These are phyloP conservation scores for Archaeoteleia sp. DNA, from an alignment of 2,888 invertebrate species.

Conservation along the genomic window DNA sequence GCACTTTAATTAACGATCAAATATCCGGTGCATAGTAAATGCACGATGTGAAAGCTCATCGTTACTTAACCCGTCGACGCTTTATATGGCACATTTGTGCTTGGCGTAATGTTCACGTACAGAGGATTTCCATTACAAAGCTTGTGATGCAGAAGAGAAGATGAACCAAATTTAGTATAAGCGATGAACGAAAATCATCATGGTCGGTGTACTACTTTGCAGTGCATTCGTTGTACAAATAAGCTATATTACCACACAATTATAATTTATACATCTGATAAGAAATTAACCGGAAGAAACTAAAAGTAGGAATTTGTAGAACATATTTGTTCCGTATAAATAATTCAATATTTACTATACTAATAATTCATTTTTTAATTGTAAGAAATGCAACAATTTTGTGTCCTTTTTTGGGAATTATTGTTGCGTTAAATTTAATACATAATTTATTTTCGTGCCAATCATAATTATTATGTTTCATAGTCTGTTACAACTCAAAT, in stretches of 20 bases:
- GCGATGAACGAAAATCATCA: conserved; percentile 17
- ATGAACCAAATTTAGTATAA: conserved; percentile 31
- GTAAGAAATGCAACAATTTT: too few species aligned
- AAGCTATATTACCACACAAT: not conserved
- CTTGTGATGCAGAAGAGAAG: conserved; percentile 20
- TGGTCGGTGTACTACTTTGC: not conserved
- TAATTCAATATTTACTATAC: too few species aligned
- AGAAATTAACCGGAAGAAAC: not conserved
- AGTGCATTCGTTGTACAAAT: not conserved
- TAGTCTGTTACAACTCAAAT: too few species aligned
- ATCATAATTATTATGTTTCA: too few species aligned
- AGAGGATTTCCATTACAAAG: conserved; percentile 48
- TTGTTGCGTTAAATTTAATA: too few species aligned
- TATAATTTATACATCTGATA: not conserved
- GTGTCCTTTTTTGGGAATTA: too few species aligned
- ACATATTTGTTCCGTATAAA: not conserved
- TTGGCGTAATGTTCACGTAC: conserved; percentile 24
- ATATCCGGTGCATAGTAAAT: conserved; percentile 6
- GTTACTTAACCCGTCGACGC: conserved; percentile 26
- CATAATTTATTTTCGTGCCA: too few species aligned
- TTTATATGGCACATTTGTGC: conserved; percentile 22
- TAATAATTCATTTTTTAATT: too few species aligned
- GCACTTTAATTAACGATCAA: conserved; percentile 34
- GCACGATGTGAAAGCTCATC: conserved; percentile 29
- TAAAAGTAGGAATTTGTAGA: not conserved